Base-by-base conservation (phyloP, 2,888 invertebrate genomes). In the Mallateleia sp. region DNA sequence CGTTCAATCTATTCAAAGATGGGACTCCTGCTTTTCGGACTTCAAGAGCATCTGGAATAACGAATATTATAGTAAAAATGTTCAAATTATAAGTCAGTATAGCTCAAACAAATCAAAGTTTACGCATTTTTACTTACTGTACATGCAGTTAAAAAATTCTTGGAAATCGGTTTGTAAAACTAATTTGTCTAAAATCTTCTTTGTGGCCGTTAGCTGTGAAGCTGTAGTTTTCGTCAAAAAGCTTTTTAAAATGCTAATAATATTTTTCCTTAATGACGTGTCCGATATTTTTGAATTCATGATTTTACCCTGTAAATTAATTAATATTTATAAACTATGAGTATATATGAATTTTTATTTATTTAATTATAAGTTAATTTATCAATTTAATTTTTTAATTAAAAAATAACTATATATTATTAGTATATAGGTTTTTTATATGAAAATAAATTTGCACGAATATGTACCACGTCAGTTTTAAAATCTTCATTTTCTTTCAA, bases 1-100 rank as follows among this genome's bases (percentile, higher is more conserved):
- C 74, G 42, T 74, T 74, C 7, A 74, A 22, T 71, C 9, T 8
- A 24, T 38, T 25, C 7, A 71, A 9, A 20, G 56, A 28, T 22
- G 69, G 69, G 1, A 71, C 7, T 9, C 4, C 14, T 38, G 54
- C 56, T 8, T 24, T 56, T 25, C 42, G 15, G 54, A 24, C 28
- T 56, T 54, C 56, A n/a, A 50, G 0, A 34, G 34, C 69, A 52
- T 38, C 69, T 71, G 42, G n/a, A 62, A 62, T 42, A 42, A 42
- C 42, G 14, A 42, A 42, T 42, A 42, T 42, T 42, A 42, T 42
- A 42, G 42, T 42, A 42, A 42, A 42, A 42, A 42, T 42, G 42
- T 42, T 42, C 42, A 42, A 42, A 42, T 42, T 42, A 42, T 42
- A 42, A 42, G 42, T 42, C 42, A 42, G 42, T 42, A 42, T 42